phyloP scores from a whole-genome alignment of 2,797 vertebrate species.

The Tragelaphus eurycerus region DNA sequence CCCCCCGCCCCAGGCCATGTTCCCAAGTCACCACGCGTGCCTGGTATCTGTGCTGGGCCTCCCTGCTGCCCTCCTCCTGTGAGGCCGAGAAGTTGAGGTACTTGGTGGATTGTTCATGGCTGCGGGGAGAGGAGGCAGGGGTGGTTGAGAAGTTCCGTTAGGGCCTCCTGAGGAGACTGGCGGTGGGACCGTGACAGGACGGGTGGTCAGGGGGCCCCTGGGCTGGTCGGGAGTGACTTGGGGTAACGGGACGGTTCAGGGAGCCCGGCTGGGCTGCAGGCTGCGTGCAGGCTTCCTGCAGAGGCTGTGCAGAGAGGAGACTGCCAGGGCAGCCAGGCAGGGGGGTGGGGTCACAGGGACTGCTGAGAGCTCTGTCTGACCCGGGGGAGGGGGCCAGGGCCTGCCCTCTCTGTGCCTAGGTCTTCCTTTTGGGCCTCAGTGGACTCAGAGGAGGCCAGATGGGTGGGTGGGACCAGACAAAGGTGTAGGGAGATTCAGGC shows the following conservation, averaged over 20 bases:
- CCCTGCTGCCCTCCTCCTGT: conserved; percentile 67
- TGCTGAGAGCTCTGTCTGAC: background rate
- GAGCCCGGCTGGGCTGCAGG: background rate
- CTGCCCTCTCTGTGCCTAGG: background rate
- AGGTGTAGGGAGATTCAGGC: background rate
- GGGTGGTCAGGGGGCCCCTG: background rate
- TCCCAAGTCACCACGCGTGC: conserved; percentile 69
- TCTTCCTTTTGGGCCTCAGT: background rate
- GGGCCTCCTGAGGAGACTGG: background rate
- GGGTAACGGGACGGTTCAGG: background rate
- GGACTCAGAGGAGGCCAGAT: background rate
- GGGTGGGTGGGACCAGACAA: background rate
- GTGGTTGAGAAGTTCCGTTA: accelerated
- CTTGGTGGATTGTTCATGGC: conserved; percentile 82
- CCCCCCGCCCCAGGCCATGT: background rate
- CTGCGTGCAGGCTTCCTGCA: background rate
- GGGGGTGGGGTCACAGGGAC: background rate
- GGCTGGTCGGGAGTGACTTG: background rate
- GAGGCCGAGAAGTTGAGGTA: conserved; percentile 86
- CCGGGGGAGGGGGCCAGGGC: accelerated
- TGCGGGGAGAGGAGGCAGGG: conserved; percentile 53
- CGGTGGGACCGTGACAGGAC: background rate
- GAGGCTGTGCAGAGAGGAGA: background rate
- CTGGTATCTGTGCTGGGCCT: conserved; percentile 81
- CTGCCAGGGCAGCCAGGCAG: too few relatives aligned